These are phyloP conservation scores for Dryobates pubescens DNA, from an alignment of 2,797 vertebrate genomes.

Conservation along the genomic window DNA sequence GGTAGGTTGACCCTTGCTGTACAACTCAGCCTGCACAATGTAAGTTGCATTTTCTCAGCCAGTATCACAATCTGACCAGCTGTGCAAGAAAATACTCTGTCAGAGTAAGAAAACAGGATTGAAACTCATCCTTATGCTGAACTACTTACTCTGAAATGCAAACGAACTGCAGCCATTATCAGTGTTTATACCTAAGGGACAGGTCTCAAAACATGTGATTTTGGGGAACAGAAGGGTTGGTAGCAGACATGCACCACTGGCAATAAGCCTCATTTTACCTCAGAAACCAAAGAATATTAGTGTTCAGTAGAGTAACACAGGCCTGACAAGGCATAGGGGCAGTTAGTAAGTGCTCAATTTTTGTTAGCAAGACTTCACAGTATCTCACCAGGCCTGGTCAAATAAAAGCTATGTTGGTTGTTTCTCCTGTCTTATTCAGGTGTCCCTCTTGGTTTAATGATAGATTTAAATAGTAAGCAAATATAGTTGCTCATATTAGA, in stretches of 20 bases:
- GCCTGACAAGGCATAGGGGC: background rate
- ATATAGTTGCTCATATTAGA: background rate
- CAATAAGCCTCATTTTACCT: background rate
- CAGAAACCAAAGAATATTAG: background rate
- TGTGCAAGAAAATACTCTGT: background rate
- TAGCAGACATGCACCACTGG: fast-evolving
- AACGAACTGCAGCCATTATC: background rate
- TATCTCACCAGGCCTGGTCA: background rate
- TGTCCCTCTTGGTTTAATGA: background rate
- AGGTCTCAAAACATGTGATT: background rate
- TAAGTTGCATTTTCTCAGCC: background rate
- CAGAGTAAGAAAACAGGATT: background rate
- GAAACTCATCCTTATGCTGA: no score
- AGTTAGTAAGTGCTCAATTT: background rate
- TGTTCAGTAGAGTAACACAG: background rate
- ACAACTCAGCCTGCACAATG: background rate
- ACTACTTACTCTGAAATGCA: background rate
- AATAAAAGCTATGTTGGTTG: background rate
- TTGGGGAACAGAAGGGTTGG: background rate
- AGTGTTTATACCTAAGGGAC: background rate
- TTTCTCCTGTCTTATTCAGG: background rate
- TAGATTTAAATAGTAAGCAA: background rate
- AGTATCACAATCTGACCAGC: background rate
- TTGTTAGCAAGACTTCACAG: background rate
- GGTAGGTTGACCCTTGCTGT: background rate